phyloP scores from a whole-genome alignment of 2,113 vertebrate species.

The Platysternon megacephalum region DNA sequence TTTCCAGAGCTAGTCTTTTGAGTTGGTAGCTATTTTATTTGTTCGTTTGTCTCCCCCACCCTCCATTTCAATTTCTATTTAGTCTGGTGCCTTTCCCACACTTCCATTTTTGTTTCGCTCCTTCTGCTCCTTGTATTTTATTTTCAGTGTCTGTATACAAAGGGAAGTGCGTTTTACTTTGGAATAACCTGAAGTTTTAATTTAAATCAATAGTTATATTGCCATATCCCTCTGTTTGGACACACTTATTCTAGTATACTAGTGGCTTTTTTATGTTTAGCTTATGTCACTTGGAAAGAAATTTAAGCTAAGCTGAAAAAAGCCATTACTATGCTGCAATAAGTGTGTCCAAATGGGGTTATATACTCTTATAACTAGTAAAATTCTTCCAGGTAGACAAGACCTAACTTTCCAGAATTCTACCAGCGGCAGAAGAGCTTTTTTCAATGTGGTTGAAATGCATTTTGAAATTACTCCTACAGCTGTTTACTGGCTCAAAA shows the following conservation, averaged over 20 bases:
- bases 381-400: background rate
- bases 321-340: accelerated
- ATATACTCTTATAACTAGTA: background rate
- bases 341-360: background rate
- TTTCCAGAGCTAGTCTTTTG: background rate
- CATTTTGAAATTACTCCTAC: background rate
- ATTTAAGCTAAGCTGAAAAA: background rate
- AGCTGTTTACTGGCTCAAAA: background rate
- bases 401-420: background rate
- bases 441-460: background rate
- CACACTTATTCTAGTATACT: background rate
- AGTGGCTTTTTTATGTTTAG: background rate
- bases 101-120: background rate
- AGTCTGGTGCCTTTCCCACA: background rate
- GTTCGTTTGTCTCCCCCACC: background rate
- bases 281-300: background rate
- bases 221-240: background rate
- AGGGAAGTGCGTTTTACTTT: background rate
- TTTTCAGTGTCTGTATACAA: background rate
- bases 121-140: background rate
- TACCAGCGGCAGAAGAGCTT: background rate
- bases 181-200: background rate
- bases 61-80: background rate
- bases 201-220: background rate
- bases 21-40: background rate